A percentile compares a stretch with the other conserved stretches of the same genome.
phyloP scores from a whole-genome alignment of 2,113 vertebrate genomes.

The Chaetodon trifascialis region DNA sequence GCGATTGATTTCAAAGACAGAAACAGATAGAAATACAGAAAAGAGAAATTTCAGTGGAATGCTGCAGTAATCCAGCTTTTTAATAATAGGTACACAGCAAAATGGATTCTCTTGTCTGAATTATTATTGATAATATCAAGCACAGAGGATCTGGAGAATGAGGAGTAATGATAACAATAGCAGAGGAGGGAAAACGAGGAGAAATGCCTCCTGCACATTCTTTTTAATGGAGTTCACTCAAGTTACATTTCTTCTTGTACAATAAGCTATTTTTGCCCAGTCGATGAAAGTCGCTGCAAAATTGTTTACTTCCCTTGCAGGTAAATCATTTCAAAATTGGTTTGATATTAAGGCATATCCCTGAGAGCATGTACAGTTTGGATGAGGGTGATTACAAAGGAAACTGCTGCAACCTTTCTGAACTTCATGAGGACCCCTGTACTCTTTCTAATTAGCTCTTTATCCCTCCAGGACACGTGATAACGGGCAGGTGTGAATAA shows the following conservation, averaged over 20 bases:
- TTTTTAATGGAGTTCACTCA: constrained; percentile 76
- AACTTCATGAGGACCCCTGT: constrained; percentile 60
- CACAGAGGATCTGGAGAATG: constrained; percentile 56
- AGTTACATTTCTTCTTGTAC: constrained; percentile 74
- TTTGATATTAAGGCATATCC: constrained; percentile 79
- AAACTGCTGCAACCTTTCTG: constrained; percentile 68
- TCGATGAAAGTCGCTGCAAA: constrained; percentile 76
- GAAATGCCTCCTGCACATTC: constrained; percentile 49
- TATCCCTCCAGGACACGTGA: constrained; percentile 57
- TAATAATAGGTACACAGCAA: constrained; percentile 58
- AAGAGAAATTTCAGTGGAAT: constrained; percentile 14
- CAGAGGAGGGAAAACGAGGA: background rate
- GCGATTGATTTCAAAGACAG: constrained; percentile 47
- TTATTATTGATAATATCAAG: constrained; percentile 69
- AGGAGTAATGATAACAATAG: constrained; percentile 74
- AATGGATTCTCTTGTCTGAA: constrained; percentile 65
- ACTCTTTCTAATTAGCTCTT: constrained; percentile 75
- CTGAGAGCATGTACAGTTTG: constrained; percentile 64
- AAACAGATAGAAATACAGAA: constrained; percentile 36
- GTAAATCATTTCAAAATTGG: constrained; percentile 83
- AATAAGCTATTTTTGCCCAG: constrained; percentile 74
- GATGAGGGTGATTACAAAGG: constrained; percentile 77
- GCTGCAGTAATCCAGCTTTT: constrained; percentile 40
- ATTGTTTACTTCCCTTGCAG: constrained; percentile 81
- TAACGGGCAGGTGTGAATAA: constrained; percentile 66